phyloP scores from a whole-genome alignment of 30 jellyfish, hydroid and myxozoan species.

The Rhopilema esculentum region DNA sequence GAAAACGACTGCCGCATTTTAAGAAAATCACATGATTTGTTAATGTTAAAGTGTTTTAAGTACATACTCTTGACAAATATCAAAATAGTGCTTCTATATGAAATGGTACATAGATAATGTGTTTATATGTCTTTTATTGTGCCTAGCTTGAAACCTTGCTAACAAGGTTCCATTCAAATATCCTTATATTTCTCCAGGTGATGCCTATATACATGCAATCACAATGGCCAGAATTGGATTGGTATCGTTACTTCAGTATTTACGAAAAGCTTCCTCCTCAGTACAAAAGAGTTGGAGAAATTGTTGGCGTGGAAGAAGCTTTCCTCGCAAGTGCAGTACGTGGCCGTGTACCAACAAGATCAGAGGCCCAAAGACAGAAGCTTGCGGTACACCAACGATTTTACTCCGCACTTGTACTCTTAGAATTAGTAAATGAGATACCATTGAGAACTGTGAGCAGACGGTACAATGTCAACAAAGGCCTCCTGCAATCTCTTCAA shows the following conservation, averaged over 20 bases:
- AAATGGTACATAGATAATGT: too few species aligned
- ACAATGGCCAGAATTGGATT: conserved; percentile 94
- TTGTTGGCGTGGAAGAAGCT: conserved; percentile 92
- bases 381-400: conserved; percentile 94
- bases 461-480: conserved; percentile 83
- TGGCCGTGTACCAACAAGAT: conserved; percentile 81
- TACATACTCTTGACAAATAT: too few species aligned
- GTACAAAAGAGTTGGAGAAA: conserved; percentile 89
- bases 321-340: conserved; percentile 89
- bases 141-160: background rate
- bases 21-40: too few species aligned
- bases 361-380: conserved; percentile 83
- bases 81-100: too few species aligned
- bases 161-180: background rate
- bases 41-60: too few species aligned
- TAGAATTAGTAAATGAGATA: conserved; percentile 93
- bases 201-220: conserved; percentile 94
- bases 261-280: conserved; percentile 89
- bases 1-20: too few species aligned
- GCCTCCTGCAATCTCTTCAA: conserved; percentile 92
- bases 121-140: too few species aligned
- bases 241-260: conserved; percentile 82
- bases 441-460: conserved; percentile 84
- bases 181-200: conserved; percentile 44
- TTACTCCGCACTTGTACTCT: conserved; percentile 89